These are phyloP conservation scores for Stenopsyche tienmushanensis DNA, from an alignment of 1,140 invertebrate genomes.

Conservation along the genomic window DNA sequence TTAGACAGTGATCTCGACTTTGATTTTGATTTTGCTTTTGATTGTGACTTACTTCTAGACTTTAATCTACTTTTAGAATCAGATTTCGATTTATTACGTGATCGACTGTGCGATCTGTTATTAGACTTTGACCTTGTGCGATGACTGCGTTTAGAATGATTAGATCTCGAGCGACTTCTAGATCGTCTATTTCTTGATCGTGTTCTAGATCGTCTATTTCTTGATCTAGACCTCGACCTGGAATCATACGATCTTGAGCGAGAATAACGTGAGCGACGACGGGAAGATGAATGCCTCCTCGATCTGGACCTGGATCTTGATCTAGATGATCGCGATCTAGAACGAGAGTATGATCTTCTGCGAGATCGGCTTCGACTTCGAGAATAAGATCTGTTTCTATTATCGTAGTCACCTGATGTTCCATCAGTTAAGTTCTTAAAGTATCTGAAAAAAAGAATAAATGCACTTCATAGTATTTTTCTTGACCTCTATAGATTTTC, in stretches of 20 bases:
- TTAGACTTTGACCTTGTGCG: conserved; percentile 16
- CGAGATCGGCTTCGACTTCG: conserved; percentile 44
- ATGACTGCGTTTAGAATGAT: conserved; percentile 22
- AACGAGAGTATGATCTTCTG: conserved; percentile 52
- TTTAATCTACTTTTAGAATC: conserved; percentile 12
- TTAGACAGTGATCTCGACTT: conserved; percentile 29
- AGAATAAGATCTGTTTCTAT: conserved; percentile 42
- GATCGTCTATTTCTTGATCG: background rate
- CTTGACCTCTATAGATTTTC: too few relatives aligned
- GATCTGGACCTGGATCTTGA: conserved; percentile 38
- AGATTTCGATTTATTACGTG: conserved; percentile 3
- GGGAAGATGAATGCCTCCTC: conserved; percentile 35
- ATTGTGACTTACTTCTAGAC: background rate
- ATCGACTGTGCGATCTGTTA: conserved; percentile 20
- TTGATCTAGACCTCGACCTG: conserved; percentile 40
- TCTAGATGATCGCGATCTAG: conserved; percentile 47
- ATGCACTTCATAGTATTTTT: too few relatives aligned
- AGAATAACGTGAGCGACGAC: conserved; percentile 34
- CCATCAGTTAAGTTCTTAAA: conserved; percentile 53
- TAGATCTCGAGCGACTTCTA: conserved; percentile 23
- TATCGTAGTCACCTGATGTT: conserved; percentile 47
- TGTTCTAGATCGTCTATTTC: too few relatives aligned
- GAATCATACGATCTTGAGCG: conserved; percentile 41
- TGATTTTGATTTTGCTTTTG: conserved; percentile 37
- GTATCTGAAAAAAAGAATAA: conserved; percentile 47